phyloP scores from a whole-genome alignment of 1,140 invertebrate species.

The Tyrophagus putrescentiae region DNA sequence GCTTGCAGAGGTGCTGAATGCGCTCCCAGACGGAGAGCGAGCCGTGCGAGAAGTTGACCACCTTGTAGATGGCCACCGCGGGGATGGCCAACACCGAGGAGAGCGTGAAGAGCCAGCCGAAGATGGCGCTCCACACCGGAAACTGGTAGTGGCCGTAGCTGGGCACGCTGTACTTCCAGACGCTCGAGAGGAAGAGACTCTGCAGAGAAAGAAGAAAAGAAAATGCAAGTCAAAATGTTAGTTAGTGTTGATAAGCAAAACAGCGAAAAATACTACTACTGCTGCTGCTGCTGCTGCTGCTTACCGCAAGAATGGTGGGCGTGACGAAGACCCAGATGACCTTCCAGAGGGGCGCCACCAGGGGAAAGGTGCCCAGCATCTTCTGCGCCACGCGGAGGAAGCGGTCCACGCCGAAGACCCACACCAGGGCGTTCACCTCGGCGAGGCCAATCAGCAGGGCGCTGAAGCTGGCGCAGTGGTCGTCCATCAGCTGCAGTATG shows the following conservation, averaged over 20 bases:
- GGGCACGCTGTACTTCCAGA: slow-evolving; percentile 31
- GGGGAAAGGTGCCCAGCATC: slow-evolving; percentile 58
- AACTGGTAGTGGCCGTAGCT: slow-evolving; percentile 32
- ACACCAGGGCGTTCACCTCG: slow-evolving; percentile 59
- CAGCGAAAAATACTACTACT: background rate
- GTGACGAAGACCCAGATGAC: slow-evolving; percentile 61
- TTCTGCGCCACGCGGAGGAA: slow-evolving; percentile 55
- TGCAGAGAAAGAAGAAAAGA: background rate
- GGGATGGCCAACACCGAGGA: slow-evolving; percentile 34
- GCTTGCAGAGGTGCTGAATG: slow-evolving; percentile 26
- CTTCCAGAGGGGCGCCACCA: slow-evolving; percentile 55
- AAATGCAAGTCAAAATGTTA: background rate
- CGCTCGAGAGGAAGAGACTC: slow-evolving; percentile 34
- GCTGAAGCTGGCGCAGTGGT: slow-evolving; percentile 39
- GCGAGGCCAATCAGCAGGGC: slow-evolving; percentile 39
- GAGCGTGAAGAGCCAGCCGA: slow-evolving; percentile 32
- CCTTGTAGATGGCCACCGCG: slow-evolving; percentile 29
- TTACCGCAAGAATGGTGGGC: slow-evolving; percentile 52
- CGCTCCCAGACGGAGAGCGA: slow-evolving; percentile 33
- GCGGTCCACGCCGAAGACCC: slow-evolving; percentile 64
- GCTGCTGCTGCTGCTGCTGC: slow-evolving; percentile 27
- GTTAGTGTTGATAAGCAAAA: background rate
- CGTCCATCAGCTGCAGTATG: slow-evolving; percentile 40
- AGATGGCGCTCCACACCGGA: slow-evolving; percentile 33
- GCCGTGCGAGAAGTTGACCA: slow-evolving; percentile 21